phyloP scores from a whole-genome alignment of 2,113 vertebrate genomes.

The Spea bombifrons region DNA sequence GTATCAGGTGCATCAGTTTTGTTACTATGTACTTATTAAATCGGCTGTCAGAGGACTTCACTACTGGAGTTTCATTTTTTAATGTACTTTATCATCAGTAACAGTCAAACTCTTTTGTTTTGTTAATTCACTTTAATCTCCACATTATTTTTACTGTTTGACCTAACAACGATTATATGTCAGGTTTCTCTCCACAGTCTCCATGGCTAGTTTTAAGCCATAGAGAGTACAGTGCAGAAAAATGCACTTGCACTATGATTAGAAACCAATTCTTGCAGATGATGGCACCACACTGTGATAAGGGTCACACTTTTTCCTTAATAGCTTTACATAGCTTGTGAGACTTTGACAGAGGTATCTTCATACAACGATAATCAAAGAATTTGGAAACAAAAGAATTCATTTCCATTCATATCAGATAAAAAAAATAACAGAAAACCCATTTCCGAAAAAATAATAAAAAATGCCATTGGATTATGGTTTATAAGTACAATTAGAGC shows the following conservation, averaged over 20 bases:
- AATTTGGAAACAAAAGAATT: constrained; percentile 18
- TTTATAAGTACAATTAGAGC: no score
- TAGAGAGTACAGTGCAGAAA: constrained; percentile 7
- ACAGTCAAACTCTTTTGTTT: constrained; percentile 28
- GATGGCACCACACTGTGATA: not conserved
- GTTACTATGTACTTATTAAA: constrained; percentile 1
- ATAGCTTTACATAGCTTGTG: not conserved
- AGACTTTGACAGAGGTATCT: constrained; percentile 2
- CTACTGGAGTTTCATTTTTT: constrained; percentile 31
- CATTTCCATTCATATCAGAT: not conserved
- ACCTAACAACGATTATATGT: constrained; percentile 21
- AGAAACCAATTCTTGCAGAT: not conserved
- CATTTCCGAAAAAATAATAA: no score
- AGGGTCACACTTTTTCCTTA: constrained; percentile 2
- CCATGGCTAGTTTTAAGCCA: constrained; percentile 1
- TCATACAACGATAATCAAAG: constrained; percentile 26
- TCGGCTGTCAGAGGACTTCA: constrained; percentile 10
- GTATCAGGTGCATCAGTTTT: not conserved
- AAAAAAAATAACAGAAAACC: no score
- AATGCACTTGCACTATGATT: constrained; percentile 29
- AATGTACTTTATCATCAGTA: not conserved
- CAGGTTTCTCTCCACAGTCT: constrained; percentile 11
- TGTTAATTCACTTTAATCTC: constrained; percentile 42
- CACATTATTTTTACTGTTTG: not conserved
- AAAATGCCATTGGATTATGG: no score